phyloP scores from a whole-genome alignment of 2,113 vertebrate species.

The Oriolus oriolus region DNA sequence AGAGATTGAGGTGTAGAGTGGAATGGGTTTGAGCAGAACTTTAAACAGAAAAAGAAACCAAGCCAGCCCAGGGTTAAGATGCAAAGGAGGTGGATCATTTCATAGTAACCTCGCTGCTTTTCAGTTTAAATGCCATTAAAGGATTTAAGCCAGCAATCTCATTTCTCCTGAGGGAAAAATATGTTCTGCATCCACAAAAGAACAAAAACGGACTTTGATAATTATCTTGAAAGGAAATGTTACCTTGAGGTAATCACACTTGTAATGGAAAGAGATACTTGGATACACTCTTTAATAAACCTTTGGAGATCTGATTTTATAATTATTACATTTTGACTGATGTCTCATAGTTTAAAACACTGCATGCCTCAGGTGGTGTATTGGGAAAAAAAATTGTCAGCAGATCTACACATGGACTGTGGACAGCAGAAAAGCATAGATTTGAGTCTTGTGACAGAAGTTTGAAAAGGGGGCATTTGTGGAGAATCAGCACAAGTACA shows the following conservation, averaged over 20 bases:
- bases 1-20: constrained; percentile 17
- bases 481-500: not conserved
- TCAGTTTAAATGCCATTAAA: constrained; percentile 37
- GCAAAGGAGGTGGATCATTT: constrained; percentile 8
- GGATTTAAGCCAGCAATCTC: constrained; percentile 9
- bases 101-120: constrained; percentile 39
- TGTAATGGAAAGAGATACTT: constrained; percentile 8
- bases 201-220: constrained; percentile 33
- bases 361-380: not conserved
- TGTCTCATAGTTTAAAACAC: not conserved
- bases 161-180: constrained; percentile 38
- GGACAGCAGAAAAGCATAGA: not conserved
- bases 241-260: constrained; percentile 28
- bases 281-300: not conserved
- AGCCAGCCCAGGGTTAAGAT: constrained; percentile 47
- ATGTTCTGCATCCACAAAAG: not conserved
- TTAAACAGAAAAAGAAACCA: constrained; percentile 59
- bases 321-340: constrained; percentile 4
- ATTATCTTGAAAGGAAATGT: constrained; percentile 29
- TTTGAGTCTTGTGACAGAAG: not conserved
- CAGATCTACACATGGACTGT: not conserved
- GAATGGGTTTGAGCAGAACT: constrained; percentile 25
- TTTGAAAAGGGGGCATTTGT: not conserved
- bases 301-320: constrained; percentile 16
- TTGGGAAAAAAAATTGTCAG: not conserved